Evolutionary conservation across 2,888 invertebrate genomes (phyloP), one percentile per base, ranked within the genome.

Genomic region (Frankliniella intonsa): DNA sequence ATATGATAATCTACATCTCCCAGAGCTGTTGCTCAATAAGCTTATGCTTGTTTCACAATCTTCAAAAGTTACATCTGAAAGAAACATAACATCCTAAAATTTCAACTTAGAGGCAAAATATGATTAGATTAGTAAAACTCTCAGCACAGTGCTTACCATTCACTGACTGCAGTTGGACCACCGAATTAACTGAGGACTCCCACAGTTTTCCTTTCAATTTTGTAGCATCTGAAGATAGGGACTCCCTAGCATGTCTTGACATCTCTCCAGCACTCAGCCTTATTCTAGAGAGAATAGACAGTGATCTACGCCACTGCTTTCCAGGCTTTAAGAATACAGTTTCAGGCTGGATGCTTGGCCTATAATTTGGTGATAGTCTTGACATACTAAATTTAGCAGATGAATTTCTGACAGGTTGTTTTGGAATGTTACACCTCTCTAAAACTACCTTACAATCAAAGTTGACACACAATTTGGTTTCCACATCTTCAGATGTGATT

Each of bases 201-300:
- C 69, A 76, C 11, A 22, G 69, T 76, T 76, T 76, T 10, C 69
- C 69, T 76, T 76, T 76, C 22, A 22, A 8, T 76, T 76, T 76
- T 5, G 38, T 3, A 76, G 12, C 14, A 62, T n/a, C 8, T 62
- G 7, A 0, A 17, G 62, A 17, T 8, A 62, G 0, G 14, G 62
- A 7, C 14, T 62, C 19, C 17, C 17, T n/a, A 10, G 7, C 8
- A n/a, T 0, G 7, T 25, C 10, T 25, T 22, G 22, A 25, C 8
- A 25, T 12, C 9, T 25, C 69, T 12, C 12, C 69, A 1, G 12
- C 9, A 25, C 69, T 76, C 5, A 12, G 8, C 12, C 69, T n/a
- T 12, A 76, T 10, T 76, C 25, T 76, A 9, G 69, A 25, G 1
- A 76, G 12, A 76, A 76, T 76, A 25, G 69, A 76, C 8, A 76